A percentile compares a stretch with the other conserved stretches of the same genome.
These are phyloP conservation scores for Sylvia atricapilla DNA, from an alignment of 2,113 vertebrate genomes.

Conservation along the genomic window DNA sequence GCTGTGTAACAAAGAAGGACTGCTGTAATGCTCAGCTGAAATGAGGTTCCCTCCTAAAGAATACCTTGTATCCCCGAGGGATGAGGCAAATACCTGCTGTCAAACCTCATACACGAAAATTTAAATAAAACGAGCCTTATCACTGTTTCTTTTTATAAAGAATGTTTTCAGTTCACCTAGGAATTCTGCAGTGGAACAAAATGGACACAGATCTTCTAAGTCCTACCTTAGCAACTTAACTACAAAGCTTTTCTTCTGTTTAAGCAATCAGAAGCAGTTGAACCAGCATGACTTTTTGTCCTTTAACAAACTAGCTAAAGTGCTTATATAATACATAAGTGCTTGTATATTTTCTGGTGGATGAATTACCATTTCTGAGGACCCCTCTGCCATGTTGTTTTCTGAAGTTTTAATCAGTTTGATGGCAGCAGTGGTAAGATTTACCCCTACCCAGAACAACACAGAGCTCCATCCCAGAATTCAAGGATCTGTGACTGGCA, in stretches of 20 bases:
- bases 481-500: neutral
- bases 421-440: neutral
- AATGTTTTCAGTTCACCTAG: neutral
- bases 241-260: neutral
- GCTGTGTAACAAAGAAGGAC: neutral
- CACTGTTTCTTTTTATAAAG: neutral
- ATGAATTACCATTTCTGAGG: neutral
- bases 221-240: neutral
- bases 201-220: neutral
- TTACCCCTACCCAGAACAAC: neutral
- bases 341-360: neutral
- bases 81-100: neutral
- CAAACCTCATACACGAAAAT: neutral
- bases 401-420: neutral
- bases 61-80: neutral
- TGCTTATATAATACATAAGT: neutral
- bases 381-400: neutral
- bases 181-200: neutral
- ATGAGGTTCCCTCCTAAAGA: neutral
- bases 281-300: neutral
- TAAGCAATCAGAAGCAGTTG: neutral
- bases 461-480: neutral
- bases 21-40: neutral
- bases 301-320: neutral
- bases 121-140: neutral